These are phyloP conservation scores for Ascidia mentula DNA, from an alignment of 23 tunicate genomes.

Conservation along the genomic window DNA sequence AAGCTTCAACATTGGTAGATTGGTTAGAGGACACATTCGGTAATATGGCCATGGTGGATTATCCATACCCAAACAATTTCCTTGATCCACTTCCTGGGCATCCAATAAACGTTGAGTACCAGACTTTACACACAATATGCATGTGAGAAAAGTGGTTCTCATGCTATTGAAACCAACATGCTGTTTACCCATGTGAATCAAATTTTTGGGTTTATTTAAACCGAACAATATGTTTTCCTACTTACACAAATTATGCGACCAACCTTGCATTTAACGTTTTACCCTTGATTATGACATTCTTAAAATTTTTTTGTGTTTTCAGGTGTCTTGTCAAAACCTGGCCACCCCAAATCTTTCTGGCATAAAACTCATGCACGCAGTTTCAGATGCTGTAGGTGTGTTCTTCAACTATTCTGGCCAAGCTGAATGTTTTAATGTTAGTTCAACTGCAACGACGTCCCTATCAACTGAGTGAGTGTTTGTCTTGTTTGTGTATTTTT, in stretches of 20 bases:
- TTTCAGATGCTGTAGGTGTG: slow-evolving; percentile 61
- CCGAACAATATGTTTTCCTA: too few species aligned
- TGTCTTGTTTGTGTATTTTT: too few species aligned
- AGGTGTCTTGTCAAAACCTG: slow-evolving; percentile 63
- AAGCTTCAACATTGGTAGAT: slow-evolving; percentile 24
- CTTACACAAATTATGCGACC: too few species aligned
- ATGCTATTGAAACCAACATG: too few species aligned
- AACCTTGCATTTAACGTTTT: too few species aligned
- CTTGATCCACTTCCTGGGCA: slow-evolving; percentile 71
- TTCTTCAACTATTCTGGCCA: slow-evolving; percentile 67
- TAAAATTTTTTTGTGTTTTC: slow-evolving; percentile 6
- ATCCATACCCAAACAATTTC: slow-evolving; percentile 85
- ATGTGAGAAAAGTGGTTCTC: too few species aligned
- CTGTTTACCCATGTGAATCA: too few species aligned
- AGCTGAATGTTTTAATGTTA: slow-evolving; percentile 38
- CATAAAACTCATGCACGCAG: slow-evolving; percentile 33
- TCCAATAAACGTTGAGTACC: slow-evolving; percentile 81
- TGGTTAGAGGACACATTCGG: slow-evolving; percentile 54
- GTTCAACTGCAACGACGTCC: slow-evolving; percentile 11
- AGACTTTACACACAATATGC: too few species aligned
- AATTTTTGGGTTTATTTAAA: too few species aligned
- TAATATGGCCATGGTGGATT: slow-evolving; percentile 79
- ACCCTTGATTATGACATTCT: too few species aligned
- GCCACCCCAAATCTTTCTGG: slow-evolving; percentile 39
- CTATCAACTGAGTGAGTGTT: slow-evolving; percentile 31